phyloP scores from a whole-genome alignment of 2,113 vertebrate genomes.

The Charadrius vociferus region DNA sequence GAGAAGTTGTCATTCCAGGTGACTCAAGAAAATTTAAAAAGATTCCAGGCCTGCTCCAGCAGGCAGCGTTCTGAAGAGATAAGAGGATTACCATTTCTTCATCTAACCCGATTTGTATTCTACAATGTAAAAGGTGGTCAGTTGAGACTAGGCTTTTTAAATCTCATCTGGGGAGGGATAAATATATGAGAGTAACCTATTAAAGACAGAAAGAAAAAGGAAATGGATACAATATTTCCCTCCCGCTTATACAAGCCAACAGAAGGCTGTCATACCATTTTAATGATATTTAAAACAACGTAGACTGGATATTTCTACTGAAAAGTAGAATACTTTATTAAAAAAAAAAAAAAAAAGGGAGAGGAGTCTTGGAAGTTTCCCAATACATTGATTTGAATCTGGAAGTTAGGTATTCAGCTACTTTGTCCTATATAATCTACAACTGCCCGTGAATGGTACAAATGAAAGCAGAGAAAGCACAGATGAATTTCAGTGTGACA shows the following conservation, averaged over 20 bases:
- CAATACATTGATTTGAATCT: neutral
- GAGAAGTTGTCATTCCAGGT: neutral
- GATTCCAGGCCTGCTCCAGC: neutral
- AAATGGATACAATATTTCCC: neutral
- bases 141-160: neutral
- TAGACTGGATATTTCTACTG: neutral
- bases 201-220: neutral
- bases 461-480: neutral
- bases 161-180: slow-evolving; percentile 6
- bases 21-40: neutral
- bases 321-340: neutral
- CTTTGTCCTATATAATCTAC: neutral
- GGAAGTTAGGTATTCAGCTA: neutral
- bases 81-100: neutral
- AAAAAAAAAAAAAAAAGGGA: neutral
- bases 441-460: neutral
- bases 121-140: neutral
- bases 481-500: slow-evolving; percentile 42
- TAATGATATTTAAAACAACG: neutral
- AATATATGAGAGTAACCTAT: neutral
- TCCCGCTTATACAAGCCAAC: neutral
- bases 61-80: neutral
- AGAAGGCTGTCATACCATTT: neutral
- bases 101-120: neutral
- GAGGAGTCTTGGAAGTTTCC: neutral